Base-by-base conservation (phyloP, 2,888 invertebrate genomes). In the Plagodis dolabraria region DNA sequence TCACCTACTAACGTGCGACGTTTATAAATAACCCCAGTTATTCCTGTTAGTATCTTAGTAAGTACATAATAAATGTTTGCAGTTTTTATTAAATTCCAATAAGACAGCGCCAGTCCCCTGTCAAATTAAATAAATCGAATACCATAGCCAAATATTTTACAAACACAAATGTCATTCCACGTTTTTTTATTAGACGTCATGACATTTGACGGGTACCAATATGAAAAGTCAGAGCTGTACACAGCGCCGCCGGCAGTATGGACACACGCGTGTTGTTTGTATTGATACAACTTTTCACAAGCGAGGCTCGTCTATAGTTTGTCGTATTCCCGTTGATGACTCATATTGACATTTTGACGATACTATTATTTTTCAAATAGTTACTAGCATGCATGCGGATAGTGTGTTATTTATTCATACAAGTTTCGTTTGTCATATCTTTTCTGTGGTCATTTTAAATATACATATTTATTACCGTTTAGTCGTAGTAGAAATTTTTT, bases 171-270 rank as follows among this genome's bases (percentile, higher is more conserved):
- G 62, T 64, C 63, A 59, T 60, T 47, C 43, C 58, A 50, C 60
- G 62, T 65, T 67, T 68, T 67, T 68, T 67, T 67, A 66, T 66
- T 62, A 63, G 57, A 53, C 60, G 57, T 59, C 60, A 59, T 68
- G 69, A 69, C 70, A 70, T 70, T 70, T 70, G 70, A 65, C 66
- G 65, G 63, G 64, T 63, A 66, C 67, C 65, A 64, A 69, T 69
- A 64, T 64, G 67, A 64, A 65, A 66, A 59, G 64, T 62, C 65
- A 52, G 62, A 43, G 47, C 44, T 60, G 47, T 38, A 45, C 0
- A 36, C 34, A 48, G 9, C 11, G 44, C 7, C 11, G 44, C 7
- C 6, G 33, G 47, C 58, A 59, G 58, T 59, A 59, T 7, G 58
- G 58, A 38, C 12, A n/a, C 8, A n/a, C 42, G 9, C 10, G 9